Percentiles rank a stretch among this genome's conserved stretches.
phyloP scores from a whole-genome alignment of 1,140 invertebrate species.

The Ganaspis sp. region DNA sequence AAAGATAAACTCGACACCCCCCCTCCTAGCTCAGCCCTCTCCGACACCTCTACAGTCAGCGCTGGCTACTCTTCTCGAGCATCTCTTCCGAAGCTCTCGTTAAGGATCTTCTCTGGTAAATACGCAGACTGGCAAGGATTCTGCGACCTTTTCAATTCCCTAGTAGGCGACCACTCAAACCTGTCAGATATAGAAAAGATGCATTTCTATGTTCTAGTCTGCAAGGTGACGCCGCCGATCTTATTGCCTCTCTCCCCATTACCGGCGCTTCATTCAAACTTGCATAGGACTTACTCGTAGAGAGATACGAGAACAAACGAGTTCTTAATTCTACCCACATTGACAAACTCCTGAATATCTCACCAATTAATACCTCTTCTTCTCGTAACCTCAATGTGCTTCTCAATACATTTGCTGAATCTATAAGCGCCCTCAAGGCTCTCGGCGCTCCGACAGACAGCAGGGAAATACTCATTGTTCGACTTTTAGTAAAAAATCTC shows the following conservation, averaged over 20 bases:
- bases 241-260: background rate
- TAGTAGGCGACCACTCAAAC: background rate
- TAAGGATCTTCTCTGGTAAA: background rate
- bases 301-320: background rate
- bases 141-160: background rate
- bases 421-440: background rate
- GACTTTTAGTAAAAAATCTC: background rate
- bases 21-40: background rate
- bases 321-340: background rate
- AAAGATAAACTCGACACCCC: too few relatives aligned
- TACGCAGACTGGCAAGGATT: background rate
- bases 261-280: background rate
- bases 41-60: background rate
- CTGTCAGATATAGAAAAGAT: background rate
- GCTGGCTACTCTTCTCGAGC: background rate
- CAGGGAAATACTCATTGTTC: background rate
- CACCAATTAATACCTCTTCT: background rate
- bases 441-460: background rate
- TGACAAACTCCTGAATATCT: background rate
- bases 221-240: background rate
- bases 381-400: background rate
- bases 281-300: background rate
- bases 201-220: background rate
- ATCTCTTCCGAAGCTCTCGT: background rate
- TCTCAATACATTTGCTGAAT: background rate